A percentile compares a stretch with the other conserved stretches of the same genome.
These are phyloP conservation scores for Laupala kohalensis DNA, from an alignment of 1,140 invertebrate species.

Conservation along the genomic window DNA sequence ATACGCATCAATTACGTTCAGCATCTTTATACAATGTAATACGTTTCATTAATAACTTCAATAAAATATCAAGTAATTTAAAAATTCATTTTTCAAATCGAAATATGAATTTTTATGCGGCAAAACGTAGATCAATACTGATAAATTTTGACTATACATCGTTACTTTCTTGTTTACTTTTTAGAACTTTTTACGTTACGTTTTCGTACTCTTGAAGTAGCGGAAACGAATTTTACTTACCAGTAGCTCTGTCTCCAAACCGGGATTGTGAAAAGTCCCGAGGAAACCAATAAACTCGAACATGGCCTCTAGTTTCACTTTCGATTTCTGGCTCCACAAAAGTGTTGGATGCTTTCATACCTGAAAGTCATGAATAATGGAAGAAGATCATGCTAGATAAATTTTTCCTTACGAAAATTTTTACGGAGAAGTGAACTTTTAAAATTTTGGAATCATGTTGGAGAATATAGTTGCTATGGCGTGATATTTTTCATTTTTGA, in stretches of 20 bases:
- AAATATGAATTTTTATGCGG: too few species aligned
- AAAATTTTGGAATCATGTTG: not conserved
- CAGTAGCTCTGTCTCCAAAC: not conserved
- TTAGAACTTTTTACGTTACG: too few species aligned
- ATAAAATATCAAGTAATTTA: too few species aligned
- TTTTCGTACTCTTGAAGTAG: too few species aligned
- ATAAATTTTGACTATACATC: too few species aligned
- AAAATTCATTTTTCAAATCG: too few species aligned
- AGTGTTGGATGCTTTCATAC: not conserved
- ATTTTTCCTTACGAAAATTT: not conserved
- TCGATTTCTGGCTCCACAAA: not conserved
- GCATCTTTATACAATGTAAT: too few species aligned
- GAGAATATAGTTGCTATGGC: not conserved
- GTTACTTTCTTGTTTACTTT: too few species aligned
- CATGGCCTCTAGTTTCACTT: not conserved
- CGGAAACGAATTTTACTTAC: too few species aligned
- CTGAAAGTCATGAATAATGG: not conserved
- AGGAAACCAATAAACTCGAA: conserved; percentile 1
- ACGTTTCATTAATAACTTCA: too few species aligned
- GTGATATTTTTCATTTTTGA: not conserved
- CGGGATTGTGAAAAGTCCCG: conserved; percentile 2
- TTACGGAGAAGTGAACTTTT: not conserved
- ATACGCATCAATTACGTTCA: too few species aligned
- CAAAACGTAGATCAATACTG: too few species aligned
- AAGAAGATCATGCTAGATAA: not conserved